Base-by-base conservation (phyloP, 1,140 invertebrate genomes). In the Teleogryllus occipitalis region DNA sequence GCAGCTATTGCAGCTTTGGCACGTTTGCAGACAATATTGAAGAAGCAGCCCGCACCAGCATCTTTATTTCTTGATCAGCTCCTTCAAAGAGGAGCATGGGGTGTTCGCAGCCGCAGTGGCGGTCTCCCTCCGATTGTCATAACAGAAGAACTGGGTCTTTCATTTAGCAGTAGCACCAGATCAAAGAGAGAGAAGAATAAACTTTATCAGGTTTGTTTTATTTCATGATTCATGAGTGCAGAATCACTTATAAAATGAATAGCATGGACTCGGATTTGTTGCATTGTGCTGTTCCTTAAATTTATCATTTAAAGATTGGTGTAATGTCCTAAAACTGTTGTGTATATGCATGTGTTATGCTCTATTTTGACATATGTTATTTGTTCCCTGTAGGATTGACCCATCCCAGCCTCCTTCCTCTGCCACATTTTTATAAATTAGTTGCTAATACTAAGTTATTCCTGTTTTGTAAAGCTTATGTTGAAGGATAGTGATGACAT, bases 61-160 rank as follows among this genome's bases (percentile, higher is more conserved):
- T 95, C 93, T 84, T 86, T 97, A 7, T 96, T 95, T 85, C 87
- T 97, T 74, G 94, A 96, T 85, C 93, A 94, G 83, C 89, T 65
- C 18, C 79, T 80, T 39, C 79, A 80, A 48, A 65, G 27, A 12
- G 78, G 78, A 49, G 73, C 27, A 46, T 79, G 78, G 78, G 47
- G 76, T 48, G 54, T 65, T 10, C 10, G 54, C 2, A 14, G 54
- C 18, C 54, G 54, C 54, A 65, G 18, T 65, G 54, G 54, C 10
- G 54, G 54, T 2, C 54, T 65, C 10, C 54, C 54, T 10, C 54
- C 54, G 10, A 18, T 65, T 65, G 10, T 65, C 18, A 65, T 65
- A 65, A 14, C 54, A 65, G 54, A 46, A 18, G 39, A 48, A n/a
- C 76, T 48, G 0, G 14, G 39, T 48, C 12, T 77, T 8, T n/a